Base-by-base conservation (phyloP, 2,888 invertebrate species). In the Platerodrilus igneus region DNA sequence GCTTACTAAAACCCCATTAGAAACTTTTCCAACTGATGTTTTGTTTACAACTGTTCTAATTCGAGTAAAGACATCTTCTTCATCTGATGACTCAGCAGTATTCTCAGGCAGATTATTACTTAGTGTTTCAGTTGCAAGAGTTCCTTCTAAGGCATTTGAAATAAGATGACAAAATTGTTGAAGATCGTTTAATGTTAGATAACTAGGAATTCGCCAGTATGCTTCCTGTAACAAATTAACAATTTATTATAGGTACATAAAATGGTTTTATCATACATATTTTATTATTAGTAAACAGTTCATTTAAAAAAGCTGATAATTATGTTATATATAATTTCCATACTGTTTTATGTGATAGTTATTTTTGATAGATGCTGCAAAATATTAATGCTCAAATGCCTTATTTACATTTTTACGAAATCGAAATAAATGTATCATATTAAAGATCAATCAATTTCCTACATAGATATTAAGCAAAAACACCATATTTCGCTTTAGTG, bases 171-270 rank as follows among this genome's bases (percentile, higher is more conserved):
- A 70, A 13, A 76, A 71, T 56, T 74, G 75, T 46, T 74, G 71
- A 37, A 81, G 71, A n/a, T 72, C 75, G 14, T 71, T 65, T 25
- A 69, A 65, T 39, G 71, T 69, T 34, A 83, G 70, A 55, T 72
- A 70, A 37, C 77, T 76, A 0, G 92, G 87, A 57, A 92, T 86
- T 52, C 91, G 77, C 92, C 92, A 93, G 65, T 88, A 91, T 42
- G 71, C 74, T 74, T 92, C 91, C 81, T 87, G 68, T 41, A 56
- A 56, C 45, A 29, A 41, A 25, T 35, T 9, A 31, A 15, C 39
- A 35, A 28, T 40, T 26, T 31, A 14, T 33, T 15, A 14, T 37
- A 23, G 15, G n/a, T n/a, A n/a, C n/a, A n/a, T n/a, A n/a, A n/a
- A n/a, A n/a, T n/a, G n/a, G n/a, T n/a, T n/a, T n/a, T n/a, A n/a